These are phyloP conservation scores for Drosophila multiciliata DNA, from an alignment of 2,888 invertebrate genomes.

Conservation along the genomic window DNA sequence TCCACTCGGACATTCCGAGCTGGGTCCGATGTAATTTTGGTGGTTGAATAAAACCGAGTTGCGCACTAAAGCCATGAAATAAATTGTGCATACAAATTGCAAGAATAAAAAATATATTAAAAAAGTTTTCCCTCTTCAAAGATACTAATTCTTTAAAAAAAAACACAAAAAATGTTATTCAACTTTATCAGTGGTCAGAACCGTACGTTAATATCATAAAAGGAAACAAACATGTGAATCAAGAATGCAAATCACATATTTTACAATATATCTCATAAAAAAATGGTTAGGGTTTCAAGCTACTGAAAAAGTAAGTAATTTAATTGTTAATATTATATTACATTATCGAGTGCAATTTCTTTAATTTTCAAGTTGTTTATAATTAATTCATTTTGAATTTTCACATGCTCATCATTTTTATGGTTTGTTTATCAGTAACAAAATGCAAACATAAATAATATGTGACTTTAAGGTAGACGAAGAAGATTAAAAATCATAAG, in stretches of 20 bases:
- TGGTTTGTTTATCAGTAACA: not conserved
- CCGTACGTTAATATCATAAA: not conserved
- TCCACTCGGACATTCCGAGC: not conserved
- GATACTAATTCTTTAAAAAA: not conserved
- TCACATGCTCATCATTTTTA: not conserved
- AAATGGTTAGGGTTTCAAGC: slow-evolving; percentile 30
- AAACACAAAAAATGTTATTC: not conserved
- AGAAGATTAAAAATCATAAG: not conserved
- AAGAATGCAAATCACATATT: not conserved
- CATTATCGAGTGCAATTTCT: not conserved
- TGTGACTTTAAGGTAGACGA: not conserved
- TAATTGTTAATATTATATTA: not conserved
- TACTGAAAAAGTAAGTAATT: slow-evolving; percentile 27
- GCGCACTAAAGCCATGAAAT: slow-evolving; percentile 36
- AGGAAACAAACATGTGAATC: not conserved
- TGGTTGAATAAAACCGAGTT: slow-evolving; percentile 37
- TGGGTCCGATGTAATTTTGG: not conserved
- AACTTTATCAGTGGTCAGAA: not conserved
- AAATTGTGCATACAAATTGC: slow-evolving; percentile 43
- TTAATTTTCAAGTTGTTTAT: not conserved
- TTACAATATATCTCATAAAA: not conserved
- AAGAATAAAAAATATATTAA: slow-evolving; percentile 40
- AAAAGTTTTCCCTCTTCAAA: slow-evolving; percentile 23
- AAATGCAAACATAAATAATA: not conserved
- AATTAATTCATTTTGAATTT: not conserved